These are phyloP conservation scores for Dolichopus griseipennis DNA, from an alignment of 2,888 invertebrate species.

Conservation along the genomic window DNA sequence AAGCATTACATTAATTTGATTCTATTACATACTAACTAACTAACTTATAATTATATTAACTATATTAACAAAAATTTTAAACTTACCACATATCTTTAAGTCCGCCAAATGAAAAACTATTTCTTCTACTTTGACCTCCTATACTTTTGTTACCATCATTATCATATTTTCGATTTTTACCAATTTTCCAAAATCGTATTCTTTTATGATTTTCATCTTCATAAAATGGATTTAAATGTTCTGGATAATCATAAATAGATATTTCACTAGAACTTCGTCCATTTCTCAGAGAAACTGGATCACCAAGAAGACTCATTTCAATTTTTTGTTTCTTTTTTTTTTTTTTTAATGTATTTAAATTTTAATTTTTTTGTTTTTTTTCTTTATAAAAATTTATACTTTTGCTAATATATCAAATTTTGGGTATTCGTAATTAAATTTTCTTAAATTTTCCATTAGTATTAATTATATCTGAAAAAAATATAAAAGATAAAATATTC, in stretches of 20 bases:
- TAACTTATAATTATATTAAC: no score
- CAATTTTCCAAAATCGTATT: constrained; percentile 52
- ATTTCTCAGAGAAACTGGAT: constrained; percentile 28
- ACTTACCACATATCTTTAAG: constrained; percentile 56
- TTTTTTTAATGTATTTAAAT: not conserved
- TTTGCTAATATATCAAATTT: not conserved
- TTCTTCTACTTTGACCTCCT: constrained; percentile 33
- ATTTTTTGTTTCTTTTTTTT: not conserved
- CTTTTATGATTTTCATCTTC: constrained; percentile 58
- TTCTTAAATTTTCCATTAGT: not conserved
- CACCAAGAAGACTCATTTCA: constrained; percentile 28
- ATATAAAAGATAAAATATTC: not conserved
- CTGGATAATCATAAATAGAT: constrained; percentile 63
- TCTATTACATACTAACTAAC: no score
- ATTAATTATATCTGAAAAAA: not conserved
- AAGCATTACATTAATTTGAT: no score
- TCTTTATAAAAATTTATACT: not conserved
- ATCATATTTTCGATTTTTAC: constrained; percentile 22
- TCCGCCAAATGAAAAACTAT: constrained; percentile 55
- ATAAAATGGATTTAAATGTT: constrained; percentile 66
- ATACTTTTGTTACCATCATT: constrained; percentile 20
- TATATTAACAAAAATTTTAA: constrained; percentile 9
- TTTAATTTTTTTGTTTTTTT: not conserved
- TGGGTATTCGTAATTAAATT: not conserved
- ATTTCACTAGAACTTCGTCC: constrained; percentile 37